Conservation (phyloP, 1,140 invertebrate species). For the Sitophilus oryzae region DNA sequence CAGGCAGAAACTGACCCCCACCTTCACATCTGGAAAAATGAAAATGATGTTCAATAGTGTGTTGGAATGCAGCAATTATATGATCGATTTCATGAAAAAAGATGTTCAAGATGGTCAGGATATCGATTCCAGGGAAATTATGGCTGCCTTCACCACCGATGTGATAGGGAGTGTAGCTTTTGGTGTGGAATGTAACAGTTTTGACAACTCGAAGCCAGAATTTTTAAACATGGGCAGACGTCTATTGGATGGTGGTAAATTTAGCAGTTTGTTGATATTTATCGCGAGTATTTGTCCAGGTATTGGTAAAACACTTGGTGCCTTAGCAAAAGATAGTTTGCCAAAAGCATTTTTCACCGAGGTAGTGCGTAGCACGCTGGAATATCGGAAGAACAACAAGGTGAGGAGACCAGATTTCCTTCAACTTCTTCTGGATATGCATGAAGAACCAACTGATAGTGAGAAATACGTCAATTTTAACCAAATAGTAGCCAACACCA, state of each 20-base stretch:
- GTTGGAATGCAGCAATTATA: constrained; percentile 6
- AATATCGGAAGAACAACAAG: constrained; percentile 45
- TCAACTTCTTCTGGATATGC: constrained; percentile 44
- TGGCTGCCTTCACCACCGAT: constrained; percentile 44
- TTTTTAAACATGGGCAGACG: constrained; percentile 35
- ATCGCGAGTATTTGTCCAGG: neutral
- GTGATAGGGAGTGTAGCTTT: constrained; percentile 56
- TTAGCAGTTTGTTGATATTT: neutral
- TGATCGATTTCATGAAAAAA: constrained; percentile 1
- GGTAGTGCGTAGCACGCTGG: constrained; percentile 43
- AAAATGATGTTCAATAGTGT: constrained; percentile 40
- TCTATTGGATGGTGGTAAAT: neutral
- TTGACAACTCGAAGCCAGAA: constrained; percentile 48
- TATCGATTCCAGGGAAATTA: constrained; percentile 26
- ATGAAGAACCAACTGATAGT: neutral
- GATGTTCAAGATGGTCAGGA: neutral
- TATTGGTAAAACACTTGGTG: too few species aligned
- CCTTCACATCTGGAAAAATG: constrained; percentile 48
- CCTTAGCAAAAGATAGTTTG: too few species aligned
- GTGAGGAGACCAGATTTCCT: constrained; percentile 48
- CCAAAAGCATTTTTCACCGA: constrained; percentile 43
- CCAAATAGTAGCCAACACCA: constrained; percentile 1
- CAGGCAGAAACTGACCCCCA: constrained; percentile 43
- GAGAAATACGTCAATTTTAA: neutral
- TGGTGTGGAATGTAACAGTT: constrained; percentile 53